Percentiles rank a stretch among this genome's conserved stretches.
Evolutionary conservation across 2,113 vertebrate genomes (phyloP).

Genomic region (Onychostruthus taczanowskii): DNA sequence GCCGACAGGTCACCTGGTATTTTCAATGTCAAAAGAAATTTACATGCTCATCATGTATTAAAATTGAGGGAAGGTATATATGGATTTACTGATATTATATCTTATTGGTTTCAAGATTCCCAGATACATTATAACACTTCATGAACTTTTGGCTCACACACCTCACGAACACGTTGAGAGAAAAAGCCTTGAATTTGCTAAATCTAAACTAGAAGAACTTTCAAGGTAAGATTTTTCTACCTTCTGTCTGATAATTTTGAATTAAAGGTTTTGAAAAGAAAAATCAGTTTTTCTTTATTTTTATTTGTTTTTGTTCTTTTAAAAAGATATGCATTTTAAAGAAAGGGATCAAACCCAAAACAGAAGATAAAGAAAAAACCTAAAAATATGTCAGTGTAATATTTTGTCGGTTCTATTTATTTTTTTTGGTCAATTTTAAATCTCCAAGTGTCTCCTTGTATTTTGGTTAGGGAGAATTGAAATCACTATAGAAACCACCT

Average conservation of each 20-base stretch:
- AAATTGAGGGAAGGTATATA: not conserved
- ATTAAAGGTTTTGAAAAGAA: not conserved
- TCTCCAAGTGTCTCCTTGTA: not conserved
- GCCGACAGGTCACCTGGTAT: not conserved
- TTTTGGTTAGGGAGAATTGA: not conserved
- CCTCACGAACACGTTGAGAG: constrained; percentile 96
- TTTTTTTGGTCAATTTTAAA: not conserved
- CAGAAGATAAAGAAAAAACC: not conserved
- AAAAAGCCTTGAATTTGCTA: constrained; percentile 97
- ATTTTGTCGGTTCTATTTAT: not conserved
- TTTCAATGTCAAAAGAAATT: not conserved
- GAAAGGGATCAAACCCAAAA: not conserved
- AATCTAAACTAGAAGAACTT: constrained; percentile 94
- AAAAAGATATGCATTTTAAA: not conserved
- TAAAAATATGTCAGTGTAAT: not conserved
- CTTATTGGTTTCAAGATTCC: constrained; percentile 83
- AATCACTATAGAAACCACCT: not conserved
- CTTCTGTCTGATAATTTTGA: not conserved
- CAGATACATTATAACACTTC: constrained; percentile 96
- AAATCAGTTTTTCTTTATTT: not conserved
- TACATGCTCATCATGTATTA: not conserved
- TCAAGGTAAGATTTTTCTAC: constrained; percentile 81
- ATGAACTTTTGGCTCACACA: constrained; percentile 95
- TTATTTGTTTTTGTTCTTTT: not conserved
- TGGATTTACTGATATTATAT: not conserved